Evolutionary conservation across 2,797 vertebrate species (phyloP), one percentile per base, ranked within the genome.

Genomic region (Thamnophis elegans): DNA sequence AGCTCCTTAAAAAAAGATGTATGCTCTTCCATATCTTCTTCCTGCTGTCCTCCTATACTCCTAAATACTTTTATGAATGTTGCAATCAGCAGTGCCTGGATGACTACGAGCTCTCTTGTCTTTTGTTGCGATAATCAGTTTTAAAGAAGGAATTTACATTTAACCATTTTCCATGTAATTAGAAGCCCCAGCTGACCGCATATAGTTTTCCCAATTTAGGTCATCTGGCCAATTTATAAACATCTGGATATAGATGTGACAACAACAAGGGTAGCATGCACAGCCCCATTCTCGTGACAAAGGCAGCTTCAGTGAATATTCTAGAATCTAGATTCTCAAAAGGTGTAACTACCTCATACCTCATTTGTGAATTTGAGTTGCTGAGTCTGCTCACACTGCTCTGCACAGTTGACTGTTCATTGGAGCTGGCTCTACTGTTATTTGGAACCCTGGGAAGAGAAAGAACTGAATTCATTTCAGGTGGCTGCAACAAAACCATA

Each of bases 401-500:
- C 89, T 93, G 95, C 47, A n/a, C 18, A 88, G 55, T 0, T 87
- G 88, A 7, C 47, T 95, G 93, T 93, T 94, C 94, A 55, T 16
- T 91, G 73, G 28, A 59, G 25, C 53, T 91, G 56, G 88, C 89
- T 92, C 56, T 89, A 28, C 53, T 87, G 42, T 28, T 93, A 47
- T 94, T 94, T 95, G 94, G 92, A 91, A 93, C 92, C 56, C 92
- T 93, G 32, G 36, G 10, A 55, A 12, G n/a, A 65, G 28, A 0
- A 16, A 94, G 87, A 92, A 86, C 28, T 32, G 20, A 92, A 88
- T 55, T 91, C 0, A 68, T 42, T 54, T 4, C 62, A 62, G 90
- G n/a, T 54, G 60, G 85, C 16, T 62, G 73, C 25, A 88, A 92
- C 42, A 53, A 85, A 92, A 7, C 6, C 54, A 12, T 12, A 93